Percentiles rank a stretch among this genome's conserved stretches.
These are phyloP conservation scores for Pycnomerus fuliginosus DNA, from an alignment of 2,888 invertebrate genomes.

Conservation along the genomic window DNA sequence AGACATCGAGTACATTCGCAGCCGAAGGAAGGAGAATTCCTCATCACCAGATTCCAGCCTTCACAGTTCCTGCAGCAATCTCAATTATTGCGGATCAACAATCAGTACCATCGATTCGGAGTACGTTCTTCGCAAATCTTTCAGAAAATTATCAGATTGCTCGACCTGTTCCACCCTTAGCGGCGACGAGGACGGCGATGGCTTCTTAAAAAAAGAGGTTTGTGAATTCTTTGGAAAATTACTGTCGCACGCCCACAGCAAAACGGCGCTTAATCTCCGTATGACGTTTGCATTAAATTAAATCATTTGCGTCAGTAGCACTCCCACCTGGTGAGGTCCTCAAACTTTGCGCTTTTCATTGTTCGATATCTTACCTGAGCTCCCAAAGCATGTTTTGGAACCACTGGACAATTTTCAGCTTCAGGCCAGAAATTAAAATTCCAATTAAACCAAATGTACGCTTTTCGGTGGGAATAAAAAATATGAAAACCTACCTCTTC, in stretches of 20 bases:
- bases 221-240: slow-evolving; percentile 13
- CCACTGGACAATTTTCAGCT: too few species aligned
- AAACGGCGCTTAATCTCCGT: slow-evolving; percentile 10
- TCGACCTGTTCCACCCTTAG: slow-evolving; percentile 75
- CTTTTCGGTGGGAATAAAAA: too few species aligned
- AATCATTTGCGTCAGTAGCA: slow-evolving; percentile 33
- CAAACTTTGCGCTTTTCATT: too few species aligned
- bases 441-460: too few species aligned
- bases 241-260: slow-evolving; percentile 4
- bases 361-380: too few species aligned
- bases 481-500: too few species aligned
- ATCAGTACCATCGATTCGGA: slow-evolving; percentile 59
- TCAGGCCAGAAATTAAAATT: too few species aligned
- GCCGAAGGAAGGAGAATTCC: slow-evolving; percentile 43
- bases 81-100: slow-evolving; percentile 60
- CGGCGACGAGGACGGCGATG: slow-evolving; percentile 66
- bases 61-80: slow-evolving; percentile 60
- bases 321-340: background rate
- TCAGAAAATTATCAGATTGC: slow-evolving; percentile 70
- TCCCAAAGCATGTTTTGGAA: too few species aligned
- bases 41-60: slow-evolving; percentile 59
- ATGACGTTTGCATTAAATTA: slow-evolving; percentile 39
- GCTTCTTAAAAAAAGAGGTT: slow-evolving; percentile 41
- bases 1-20: slow-evolving; percentile 61
- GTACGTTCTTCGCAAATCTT: slow-evolving; percentile 58